A percentile compares a stretch with the other conserved stretches of the same genome.
Evolutionary conservation across 2,888 invertebrate species (phyloP).

Genomic region (Amiota minor): DNA sequence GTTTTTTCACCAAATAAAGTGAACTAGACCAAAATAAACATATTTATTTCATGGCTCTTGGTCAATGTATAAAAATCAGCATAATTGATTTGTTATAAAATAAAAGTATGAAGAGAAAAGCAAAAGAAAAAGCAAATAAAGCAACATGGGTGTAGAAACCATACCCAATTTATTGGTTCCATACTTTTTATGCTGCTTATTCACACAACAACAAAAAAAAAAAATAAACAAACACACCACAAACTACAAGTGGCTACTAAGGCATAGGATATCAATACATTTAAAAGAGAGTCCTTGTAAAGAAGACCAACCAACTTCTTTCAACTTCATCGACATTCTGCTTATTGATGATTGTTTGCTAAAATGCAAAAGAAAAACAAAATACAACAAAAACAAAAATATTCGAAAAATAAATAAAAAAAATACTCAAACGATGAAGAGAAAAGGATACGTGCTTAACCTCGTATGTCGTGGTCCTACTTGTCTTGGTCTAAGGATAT

Average conservation of each 20-base stretch:
- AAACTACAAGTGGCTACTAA: background rate
- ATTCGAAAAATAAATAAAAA: background rate
- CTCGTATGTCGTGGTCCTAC: background rate
- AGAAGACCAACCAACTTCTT: background rate
- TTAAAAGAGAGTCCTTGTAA: no score
- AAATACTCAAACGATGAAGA: background rate
- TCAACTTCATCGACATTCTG: slow-evolving; percentile 5
- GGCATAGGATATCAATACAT: background rate
- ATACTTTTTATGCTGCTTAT: slow-evolving; percentile 21
- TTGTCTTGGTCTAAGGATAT: no score
- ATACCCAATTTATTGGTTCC: background rate
- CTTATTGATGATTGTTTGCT: slow-evolving; percentile 47
- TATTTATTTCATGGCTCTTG: slow-evolving; percentile 4
- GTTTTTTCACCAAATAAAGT: no score
- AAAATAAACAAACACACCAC: slow-evolving; percentile 19
- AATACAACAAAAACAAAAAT: no score
- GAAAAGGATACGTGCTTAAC: slow-evolving; percentile 10
- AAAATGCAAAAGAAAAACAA: slow-evolving; percentile 37
- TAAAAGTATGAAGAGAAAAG: background rate
- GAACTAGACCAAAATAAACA: slow-evolving; percentile 27
- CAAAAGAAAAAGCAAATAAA: background rate
- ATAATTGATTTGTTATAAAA: slow-evolving; percentile 25
- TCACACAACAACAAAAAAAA: no score
- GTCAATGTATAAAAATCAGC: slow-evolving; percentile 19
- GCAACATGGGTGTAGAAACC: no score